Base-by-base conservation (phyloP, 2,797 vertebrate species). In the Myoxocephalus aenaeus region DNA sequence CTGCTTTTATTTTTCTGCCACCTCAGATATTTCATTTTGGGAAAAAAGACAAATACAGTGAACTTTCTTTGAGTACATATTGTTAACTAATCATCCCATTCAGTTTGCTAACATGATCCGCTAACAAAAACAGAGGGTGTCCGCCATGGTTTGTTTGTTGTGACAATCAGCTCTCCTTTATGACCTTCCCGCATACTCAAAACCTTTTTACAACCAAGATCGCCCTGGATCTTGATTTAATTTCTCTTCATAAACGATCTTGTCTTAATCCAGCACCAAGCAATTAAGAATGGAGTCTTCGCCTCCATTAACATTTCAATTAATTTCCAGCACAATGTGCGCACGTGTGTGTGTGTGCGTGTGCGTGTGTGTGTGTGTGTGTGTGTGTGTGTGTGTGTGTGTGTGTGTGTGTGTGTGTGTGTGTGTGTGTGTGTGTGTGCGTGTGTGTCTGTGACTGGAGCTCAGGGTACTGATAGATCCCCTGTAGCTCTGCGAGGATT, bases 401-500 rank as follows among this genome's bases (percentile, higher is more conserved):
- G 38, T 63, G 65, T 68, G 67, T 56, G 65, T 61, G 65, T 59
- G 65, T 67, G 27, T 10, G 61, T 25, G 65, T 65, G 67, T 56
- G 65, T 61, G 59, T 42, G 63, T 44, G 38, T 63, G 65, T 68
- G 67, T 56, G 65, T 61, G 65, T 63, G 65, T 67, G 27, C 5
- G 61, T 17, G 65, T 65, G 67, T 56, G 65, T 61, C 59, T 65
- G 65, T 70, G 27, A 78, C 67, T 75, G 85, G 54, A 82, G 76
- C 83, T 76, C 64, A 75, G 85, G 83, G 86, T 94, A 91, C 94
- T 93, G 89, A 90, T 87, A 89, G 56, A 82, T 93, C 94, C 93
- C 94, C 94, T 92, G 84, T 92, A 95, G 95, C 94, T 94, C 94
- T 84, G 77, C 84, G 61, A 92, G 93, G 95, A 97, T 96, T 96